A percentile compares a stretch with the other conserved stretches of the same genome.
Evolutionary conservation across 2,797 vertebrate species (phyloP).

Genomic region (Aulostomus chinensis): DNA sequence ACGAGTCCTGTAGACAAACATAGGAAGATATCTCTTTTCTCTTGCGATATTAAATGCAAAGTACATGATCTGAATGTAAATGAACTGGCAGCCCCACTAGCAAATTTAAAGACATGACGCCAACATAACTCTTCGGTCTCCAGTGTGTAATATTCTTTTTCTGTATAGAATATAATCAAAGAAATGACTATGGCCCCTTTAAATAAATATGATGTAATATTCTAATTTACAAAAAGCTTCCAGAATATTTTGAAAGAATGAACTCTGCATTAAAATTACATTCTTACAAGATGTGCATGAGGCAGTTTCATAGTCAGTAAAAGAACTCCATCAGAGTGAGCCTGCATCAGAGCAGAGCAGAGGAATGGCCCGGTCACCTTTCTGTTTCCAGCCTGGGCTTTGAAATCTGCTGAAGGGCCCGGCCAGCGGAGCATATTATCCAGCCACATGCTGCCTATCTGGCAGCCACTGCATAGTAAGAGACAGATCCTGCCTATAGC

Average conservation of each 20-base stretch:
- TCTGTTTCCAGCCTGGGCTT: slow-evolving; percentile 46
- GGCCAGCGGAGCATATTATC: slow-evolving; percentile 37
- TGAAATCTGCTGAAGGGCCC: slow-evolving; percentile 37
- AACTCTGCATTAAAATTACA: too few relatives aligned
- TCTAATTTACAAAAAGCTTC: neutral
- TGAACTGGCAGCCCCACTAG: neutral
- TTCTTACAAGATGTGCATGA: too few relatives aligned
- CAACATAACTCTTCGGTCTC: too few relatives aligned
- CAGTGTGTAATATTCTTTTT: too few relatives aligned
- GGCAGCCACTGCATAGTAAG: slow-evolving; percentile 50
- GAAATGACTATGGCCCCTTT: neutral
- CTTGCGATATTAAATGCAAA: neutral
- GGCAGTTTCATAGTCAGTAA: too few relatives aligned
- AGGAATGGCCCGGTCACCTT: slow-evolving; percentile 35
- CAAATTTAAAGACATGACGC: neutral
- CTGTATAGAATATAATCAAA: neutral
- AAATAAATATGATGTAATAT: neutral
- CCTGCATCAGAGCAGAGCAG: slow-evolving; percentile 20
- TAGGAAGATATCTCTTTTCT: too few relatives aligned
- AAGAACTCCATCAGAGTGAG: slow-evolving; percentile 11
- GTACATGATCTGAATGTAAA: neutral
- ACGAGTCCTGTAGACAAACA: too few relatives aligned
- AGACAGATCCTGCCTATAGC: slow-evolving; percentile 63
- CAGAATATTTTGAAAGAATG: too few relatives aligned
- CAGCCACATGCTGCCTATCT: slow-evolving; percentile 61